Percentiles rank a stretch among this genome's conserved stretches.
phyloP scores from a whole-genome alignment of 1,140 invertebrate genomes.

The Aphaenogaster rudis region DNA sequence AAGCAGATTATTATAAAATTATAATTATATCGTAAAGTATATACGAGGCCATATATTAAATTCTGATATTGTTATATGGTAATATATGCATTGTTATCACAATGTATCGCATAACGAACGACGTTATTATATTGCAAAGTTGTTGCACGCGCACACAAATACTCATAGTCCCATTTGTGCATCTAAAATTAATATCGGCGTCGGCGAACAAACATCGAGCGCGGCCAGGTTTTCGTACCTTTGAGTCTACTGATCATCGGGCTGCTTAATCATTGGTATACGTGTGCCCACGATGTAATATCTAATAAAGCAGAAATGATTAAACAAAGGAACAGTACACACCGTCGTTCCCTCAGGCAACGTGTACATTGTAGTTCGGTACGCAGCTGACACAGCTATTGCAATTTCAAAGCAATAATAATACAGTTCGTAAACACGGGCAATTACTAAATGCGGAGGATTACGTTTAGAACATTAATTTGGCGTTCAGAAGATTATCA shows the following conservation, averaged over 20 bases:
- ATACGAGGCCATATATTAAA: constrained; percentile 28
- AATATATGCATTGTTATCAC: constrained; percentile 64
- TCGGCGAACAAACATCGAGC: constrained; percentile 52
- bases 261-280: constrained; percentile 63
- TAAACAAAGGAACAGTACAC: constrained; percentile 50
- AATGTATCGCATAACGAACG: constrained; percentile 62
- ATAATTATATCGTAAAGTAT: constrained; percentile 36
- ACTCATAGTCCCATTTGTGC: constrained; percentile 54
- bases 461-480: constrained; percentile 65
- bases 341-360: constrained; percentile 19
- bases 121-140: constrained; percentile 64
- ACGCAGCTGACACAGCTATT: constrained; percentile 61
- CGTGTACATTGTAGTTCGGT: constrained; percentile 38
- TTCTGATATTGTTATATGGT: constrained; percentile 46
- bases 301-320: constrained; percentile 58
- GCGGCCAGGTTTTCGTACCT: constrained; percentile 58
- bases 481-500: constrained; percentile 57
- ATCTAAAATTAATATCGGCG: constrained; percentile 62
- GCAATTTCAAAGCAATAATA: constrained; percentile 72
- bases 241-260: constrained; percentile 63
- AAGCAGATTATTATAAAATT: constrained; percentile 12
- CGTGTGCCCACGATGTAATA: constrained; percentile 52
- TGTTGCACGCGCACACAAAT: constrained; percentile 50
- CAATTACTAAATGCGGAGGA: constrained; percentile 65
- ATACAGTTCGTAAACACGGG: constrained; percentile 54